Base-by-base conservation (phyloP, 2,113 vertebrate species). In the Tamias sibiricus region DNA sequence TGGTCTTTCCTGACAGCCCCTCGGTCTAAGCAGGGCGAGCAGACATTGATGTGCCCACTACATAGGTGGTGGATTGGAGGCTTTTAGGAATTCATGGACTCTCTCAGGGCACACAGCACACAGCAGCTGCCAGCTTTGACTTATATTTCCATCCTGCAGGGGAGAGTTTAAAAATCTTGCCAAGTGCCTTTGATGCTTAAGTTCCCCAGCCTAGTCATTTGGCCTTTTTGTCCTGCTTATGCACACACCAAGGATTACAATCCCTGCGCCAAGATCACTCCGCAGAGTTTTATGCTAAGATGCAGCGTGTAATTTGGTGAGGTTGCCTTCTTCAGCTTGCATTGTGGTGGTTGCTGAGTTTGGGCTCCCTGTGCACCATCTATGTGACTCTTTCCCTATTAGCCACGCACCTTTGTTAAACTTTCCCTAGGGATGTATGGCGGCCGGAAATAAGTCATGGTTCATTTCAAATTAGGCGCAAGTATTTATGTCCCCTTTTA, bases 1-100 rank as follows among this genome's bases (percentile, higher is more conserved):
- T 59, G 80, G 69, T 75, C 54, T 93, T 96, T 91, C 91, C 95
- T 52, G 82, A 85, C 12, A 75, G 8, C 37, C 66, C 49, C 1
- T 1, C 8, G 32, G 37, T 79, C 32, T 6, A 40, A 79, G 42
- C 4, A 28, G 52, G 35, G 40, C 0, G 0, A 35, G n/a, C 30
- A 24, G 64, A n/a, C 35, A 12, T 17, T 12, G 22, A 26, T 59
- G 57, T 69, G 71, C 57, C 86, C 79, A 30, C 72, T 91, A 97
- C n/a, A 1, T 28, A 40, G 81, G 87, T 3, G 0, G 30, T 5
- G 59, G n/a, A 40, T 52, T 22, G 1, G 54, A 91, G 35, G 24
- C 14, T 69, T 9, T 7, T 44, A 75, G 62, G 35, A 89, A 35
- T 16, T 22, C 40, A 42, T 49, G 13, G 6, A 20, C 22, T 68